Base-by-base conservation (phyloP, 2,797 vertebrate species). In the Tragelaphus eurycerus region DNA sequence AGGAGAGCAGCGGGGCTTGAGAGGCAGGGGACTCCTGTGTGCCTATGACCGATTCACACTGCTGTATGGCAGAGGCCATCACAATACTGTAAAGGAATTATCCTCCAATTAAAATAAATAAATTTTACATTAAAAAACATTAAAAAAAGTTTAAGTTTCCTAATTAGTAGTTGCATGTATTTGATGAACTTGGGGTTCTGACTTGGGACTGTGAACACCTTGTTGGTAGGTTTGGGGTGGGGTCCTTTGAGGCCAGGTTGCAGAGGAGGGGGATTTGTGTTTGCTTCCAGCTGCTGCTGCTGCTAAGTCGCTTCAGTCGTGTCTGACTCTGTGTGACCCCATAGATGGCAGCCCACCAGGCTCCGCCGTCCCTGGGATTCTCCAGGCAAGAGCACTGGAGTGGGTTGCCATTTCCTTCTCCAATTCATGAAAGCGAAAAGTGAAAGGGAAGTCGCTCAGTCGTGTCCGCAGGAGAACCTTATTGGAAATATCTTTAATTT, bases 1-100 rank as follows among this genome's bases (percentile, higher is more conserved):
- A 74, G 71, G 21, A 14, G 1, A 23, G 38, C 38, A 43, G 23
- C 1, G 12, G 67, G 71, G 23, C 23, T 74, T 14, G 12, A 23
- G 12, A 43, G 21, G 38, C 38, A 25, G 71, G 12, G 12, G 12
- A 43, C 21, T 6, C 71, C 7, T 1, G 38, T 74, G 0, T 4
- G 71, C 38, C 67, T 25, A 0, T 43, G 71, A 7, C 38, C 0
- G 1, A 25, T 7, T 2, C 3, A 2, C 12, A 4, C 71, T 25
- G 21, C 23, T 43, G 23, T 7, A 14, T 14, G 71, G 71, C 38
- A 43, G 12, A 74, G 23, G 71, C 38, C 38, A 7, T 25, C 38
- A 25, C 38, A 74, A 43, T 43, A 74, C 4, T 25, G 38, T 7
- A 71, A 71, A 71, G 64, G 19, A 25, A 43, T 74, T 43, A 25